Percentiles rank a stretch among this genome's conserved stretches.
Conservation (phyloP, 1,140 invertebrate species). For the Cyclina sinensis region DNA sequence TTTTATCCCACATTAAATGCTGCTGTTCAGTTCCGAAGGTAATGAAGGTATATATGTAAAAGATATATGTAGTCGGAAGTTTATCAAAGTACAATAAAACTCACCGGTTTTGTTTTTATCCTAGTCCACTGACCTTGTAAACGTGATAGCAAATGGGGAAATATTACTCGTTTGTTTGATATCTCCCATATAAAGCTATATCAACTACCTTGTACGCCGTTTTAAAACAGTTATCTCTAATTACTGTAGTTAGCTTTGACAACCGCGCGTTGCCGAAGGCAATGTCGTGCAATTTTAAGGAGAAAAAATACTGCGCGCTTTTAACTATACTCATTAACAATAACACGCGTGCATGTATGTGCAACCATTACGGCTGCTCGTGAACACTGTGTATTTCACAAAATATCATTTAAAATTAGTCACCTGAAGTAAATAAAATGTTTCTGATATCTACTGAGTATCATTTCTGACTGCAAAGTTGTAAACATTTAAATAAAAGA, state of each 20-base stretch:
- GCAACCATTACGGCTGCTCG: too few species aligned
- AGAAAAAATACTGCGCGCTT: neutral
- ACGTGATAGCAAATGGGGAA: neutral
- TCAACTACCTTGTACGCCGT: neutral
- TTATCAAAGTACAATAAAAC: neutral
- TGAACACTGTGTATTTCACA: too few species aligned
- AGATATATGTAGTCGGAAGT: too few species aligned
- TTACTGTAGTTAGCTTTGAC: neutral
- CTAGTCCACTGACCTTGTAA: neutral
- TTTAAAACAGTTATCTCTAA: constrained; percentile 1
- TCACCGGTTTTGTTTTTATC: neutral
- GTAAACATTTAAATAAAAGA: too few species aligned
- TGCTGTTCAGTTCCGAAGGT: too few species aligned
- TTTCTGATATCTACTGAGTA: too few species aligned
- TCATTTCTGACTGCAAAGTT: too few species aligned
- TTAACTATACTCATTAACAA: neutral
- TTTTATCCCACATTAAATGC: too few species aligned
- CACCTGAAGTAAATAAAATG: too few species aligned
- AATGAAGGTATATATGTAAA: too few species aligned
- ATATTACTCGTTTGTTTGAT: neutral
- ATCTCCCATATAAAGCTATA: neutral
- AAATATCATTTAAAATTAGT: too few species aligned
- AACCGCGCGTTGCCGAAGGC: neutral
- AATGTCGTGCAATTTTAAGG: neutral
- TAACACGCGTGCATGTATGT: neutral